A percentile compares a stretch with the other conserved stretches of the same genome.
Evolutionary conservation across 2,888 invertebrate species (phyloP).

Genomic region (Periphyllus acericola): DNA sequence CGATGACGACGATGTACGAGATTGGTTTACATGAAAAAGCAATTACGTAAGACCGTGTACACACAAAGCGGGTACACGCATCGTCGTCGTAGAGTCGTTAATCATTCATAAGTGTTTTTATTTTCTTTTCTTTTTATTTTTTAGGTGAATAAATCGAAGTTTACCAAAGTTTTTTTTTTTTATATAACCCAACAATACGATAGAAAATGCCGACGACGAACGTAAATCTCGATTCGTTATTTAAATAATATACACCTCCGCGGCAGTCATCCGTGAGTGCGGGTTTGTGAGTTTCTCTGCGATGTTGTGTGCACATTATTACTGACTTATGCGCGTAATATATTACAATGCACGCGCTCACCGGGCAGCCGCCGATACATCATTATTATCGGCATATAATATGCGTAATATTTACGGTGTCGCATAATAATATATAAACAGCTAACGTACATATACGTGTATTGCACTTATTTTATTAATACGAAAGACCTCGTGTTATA

Average conservation of each 20-base stretch:
- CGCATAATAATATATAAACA: neutral
- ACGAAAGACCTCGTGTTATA: slow-evolving; percentile 30
- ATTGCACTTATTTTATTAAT: slow-evolving; percentile 3
- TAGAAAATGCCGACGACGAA: slow-evolving; percentile 30
- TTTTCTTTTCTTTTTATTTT: slow-evolving; percentile 23
- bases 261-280: neutral
- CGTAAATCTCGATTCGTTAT: slow-evolving; percentile 27
- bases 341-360: neutral
- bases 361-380: neutral
- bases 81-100: slow-evolving; percentile 44
- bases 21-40: slow-evolving; percentile 60
- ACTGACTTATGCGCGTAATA: neutral
- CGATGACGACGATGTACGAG: slow-evolving; percentile 32
- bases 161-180: slow-evolving; percentile 40
- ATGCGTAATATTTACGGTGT: slow-evolving; percentile 24
- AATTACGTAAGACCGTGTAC: slow-evolving; percentile 43
- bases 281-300: neutral
- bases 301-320: neutral
- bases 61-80: slow-evolving; percentile 1
- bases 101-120: slow-evolving; percentile 49
- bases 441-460: slow-evolving; percentile 8
- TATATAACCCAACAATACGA: slow-evolving; percentile 37
- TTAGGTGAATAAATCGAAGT: slow-evolving; percentile 6
- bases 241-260: neutral
- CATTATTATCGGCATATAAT: slow-evolving; percentile 11